Percentiles rank a stretch among this genome's conserved stretches.
phyloP scores from a whole-genome alignment of 2,113 vertebrate species.

The Coreoperca whiteheadi region DNA sequence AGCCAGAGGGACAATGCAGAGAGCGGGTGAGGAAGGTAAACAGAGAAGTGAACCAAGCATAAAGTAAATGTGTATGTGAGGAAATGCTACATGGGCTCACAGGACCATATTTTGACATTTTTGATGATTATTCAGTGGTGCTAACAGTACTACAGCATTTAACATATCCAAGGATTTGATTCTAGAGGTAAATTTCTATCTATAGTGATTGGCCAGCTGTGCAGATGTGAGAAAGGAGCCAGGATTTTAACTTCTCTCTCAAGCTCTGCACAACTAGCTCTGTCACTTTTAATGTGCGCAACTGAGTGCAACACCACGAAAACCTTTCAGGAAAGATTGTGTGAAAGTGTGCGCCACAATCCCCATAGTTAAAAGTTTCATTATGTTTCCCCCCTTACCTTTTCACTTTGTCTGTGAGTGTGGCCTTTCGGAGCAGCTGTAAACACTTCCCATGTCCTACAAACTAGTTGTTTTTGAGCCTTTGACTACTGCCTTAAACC shows the following conservation, averaged over 20 bases:
- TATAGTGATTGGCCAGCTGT: background rate
- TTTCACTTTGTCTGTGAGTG: background rate
- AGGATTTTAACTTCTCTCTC: background rate
- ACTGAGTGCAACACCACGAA: too few species aligned
- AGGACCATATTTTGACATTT: background rate
- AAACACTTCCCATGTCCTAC: background rate
- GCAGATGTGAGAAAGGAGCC: background rate
- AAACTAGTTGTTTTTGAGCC: background rate
- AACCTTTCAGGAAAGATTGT: background rate
- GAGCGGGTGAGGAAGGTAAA: conserved; percentile 5
- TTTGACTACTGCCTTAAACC: background rate
- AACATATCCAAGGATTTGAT: background rate
- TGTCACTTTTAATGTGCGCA: background rate
- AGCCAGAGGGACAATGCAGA: conserved; percentile 22
- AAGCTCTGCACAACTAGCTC: background rate
- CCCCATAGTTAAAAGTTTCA: background rate
- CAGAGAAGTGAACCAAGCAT: background rate
- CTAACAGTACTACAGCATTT: background rate
- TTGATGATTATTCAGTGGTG: too few species aligned
- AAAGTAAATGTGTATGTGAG: conserved; percentile 12
- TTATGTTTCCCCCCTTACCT: background rate
- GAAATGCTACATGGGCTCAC: background rate
- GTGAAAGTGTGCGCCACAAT: background rate
- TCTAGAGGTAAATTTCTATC: background rate
- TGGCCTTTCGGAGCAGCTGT: background rate